A percentile compares a stretch with the other conserved stretches of the same genome.
These are phyloP conservation scores for Serilophus lunatus DNA, from an alignment of 2,113 vertebrate species.

Conservation along the genomic window DNA sequence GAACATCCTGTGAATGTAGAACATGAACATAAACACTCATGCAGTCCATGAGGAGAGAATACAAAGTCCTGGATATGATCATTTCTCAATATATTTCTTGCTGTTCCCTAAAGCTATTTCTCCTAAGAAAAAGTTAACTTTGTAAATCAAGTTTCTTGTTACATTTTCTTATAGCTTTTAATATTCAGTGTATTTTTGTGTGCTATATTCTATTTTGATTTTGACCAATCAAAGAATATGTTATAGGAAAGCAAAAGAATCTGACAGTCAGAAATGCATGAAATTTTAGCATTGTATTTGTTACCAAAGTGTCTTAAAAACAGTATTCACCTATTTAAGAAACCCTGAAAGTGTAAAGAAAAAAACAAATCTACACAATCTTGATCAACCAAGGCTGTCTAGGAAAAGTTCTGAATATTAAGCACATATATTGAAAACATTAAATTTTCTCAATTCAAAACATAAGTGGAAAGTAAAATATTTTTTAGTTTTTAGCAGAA, in stretches of 20 bases:
- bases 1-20: neutral
- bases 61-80: neutral
- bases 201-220: neutral
- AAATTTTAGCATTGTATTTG: neutral
- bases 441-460: neutral
- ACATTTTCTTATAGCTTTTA: neutral
- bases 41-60: rapidly evolving
- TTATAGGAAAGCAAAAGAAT: neutral
- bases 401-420: neutral
- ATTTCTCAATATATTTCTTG: neutral
- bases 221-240: neutral
- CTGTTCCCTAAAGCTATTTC: neutral
- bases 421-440: neutral
- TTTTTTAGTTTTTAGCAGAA: neutral
- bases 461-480: neutral
- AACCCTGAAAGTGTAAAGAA: neutral
- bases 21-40: neutral
- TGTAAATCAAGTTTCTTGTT: neutral
- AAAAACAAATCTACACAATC: neutral
- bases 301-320: neutral
- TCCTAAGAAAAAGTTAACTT: neutral
- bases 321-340: neutral
- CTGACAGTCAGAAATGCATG: neutral
- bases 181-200: neutral
- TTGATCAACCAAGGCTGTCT: neutral